phyloP scores from a whole-genome alignment of 1,140 invertebrate genomes.

The Aphidius gifuensis region DNA sequence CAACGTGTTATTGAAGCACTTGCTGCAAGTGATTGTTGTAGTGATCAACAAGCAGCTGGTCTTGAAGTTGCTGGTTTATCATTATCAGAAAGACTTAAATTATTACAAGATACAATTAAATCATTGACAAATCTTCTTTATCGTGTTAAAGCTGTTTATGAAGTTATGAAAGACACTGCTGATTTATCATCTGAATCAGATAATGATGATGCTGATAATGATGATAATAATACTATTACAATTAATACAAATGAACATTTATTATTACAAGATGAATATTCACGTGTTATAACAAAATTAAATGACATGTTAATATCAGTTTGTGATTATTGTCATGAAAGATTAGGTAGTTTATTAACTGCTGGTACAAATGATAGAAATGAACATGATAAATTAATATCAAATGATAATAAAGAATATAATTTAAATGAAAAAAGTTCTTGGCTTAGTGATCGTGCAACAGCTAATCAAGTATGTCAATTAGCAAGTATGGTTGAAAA shows the following conservation, averaged over 20 bases:
- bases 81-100: constrained; percentile 74
- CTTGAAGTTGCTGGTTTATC: constrained; percentile 57
- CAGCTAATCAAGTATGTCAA: constrained; percentile 73
- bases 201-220: constrained; percentile 30
- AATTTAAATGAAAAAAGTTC: constrained; percentile 46
- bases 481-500: constrained; percentile 75
- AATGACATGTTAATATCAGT: constrained; percentile 73
- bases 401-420: constrained; percentile 31
- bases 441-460: constrained; percentile 60
- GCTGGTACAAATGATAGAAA: constrained; percentile 61
- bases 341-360: constrained; percentile 80
- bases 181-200: constrained; percentile 57
- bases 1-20: constrained; percentile 81
- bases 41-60: constrained; percentile 52
- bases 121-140: constrained; percentile 56
- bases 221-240: constrained; percentile 23
- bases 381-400: constrained; percentile 20
- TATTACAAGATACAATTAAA: constrained; percentile 72
- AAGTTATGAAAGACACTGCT: constrained; percentile 68
- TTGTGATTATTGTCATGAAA: constrained; percentile 89
- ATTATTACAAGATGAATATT: constrained; percentile 68
- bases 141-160: constrained; percentile 67
- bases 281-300: constrained; percentile 66
- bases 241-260: constrained; percentile 61
- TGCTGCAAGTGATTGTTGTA: constrained; percentile 62